phyloP scores from a whole-genome alignment of 2,113 vertebrate genomes.

The Muntiacus reevesi region DNA sequence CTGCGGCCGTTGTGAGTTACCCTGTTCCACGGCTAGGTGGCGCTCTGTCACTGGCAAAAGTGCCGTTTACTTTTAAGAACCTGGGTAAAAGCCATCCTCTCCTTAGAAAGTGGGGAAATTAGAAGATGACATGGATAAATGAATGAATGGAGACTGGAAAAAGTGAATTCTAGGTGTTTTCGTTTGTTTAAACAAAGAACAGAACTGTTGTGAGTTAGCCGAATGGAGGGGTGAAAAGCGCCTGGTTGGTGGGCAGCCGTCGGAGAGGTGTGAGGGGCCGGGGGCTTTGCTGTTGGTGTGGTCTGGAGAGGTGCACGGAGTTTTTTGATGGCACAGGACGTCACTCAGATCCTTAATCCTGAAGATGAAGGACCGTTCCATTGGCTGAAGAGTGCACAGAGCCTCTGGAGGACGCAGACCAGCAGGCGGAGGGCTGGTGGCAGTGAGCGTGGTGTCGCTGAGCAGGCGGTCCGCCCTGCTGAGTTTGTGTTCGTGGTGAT shows the following conservation, averaged over 20 bases:
- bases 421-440: neutral
- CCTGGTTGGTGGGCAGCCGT: neutral
- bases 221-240: neutral
- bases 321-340: neutral
- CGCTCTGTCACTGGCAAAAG: neutral
- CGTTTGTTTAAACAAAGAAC: neutral
- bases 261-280: neutral
- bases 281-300: neutral
- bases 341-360: neutral
- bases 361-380: neutral
- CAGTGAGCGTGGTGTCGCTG: fast-evolving
- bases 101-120: neutral
- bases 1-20: neutral
- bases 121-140: neutral
- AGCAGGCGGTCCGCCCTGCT: neutral
- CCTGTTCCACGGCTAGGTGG: neutral
- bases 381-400: neutral
- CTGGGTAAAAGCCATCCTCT: neutral
- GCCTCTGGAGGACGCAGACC: neutral
- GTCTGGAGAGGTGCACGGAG: neutral
- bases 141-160: neutral
- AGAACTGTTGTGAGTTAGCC: neutral
- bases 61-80: neutral
- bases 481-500: neutral
- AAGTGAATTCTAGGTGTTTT: neutral